Percentiles rank a stretch among this genome's conserved stretches.
Evolutionary conservation across 2,113 vertebrate genomes (phyloP).

Genomic region (Propithecus coquereli): DNA sequence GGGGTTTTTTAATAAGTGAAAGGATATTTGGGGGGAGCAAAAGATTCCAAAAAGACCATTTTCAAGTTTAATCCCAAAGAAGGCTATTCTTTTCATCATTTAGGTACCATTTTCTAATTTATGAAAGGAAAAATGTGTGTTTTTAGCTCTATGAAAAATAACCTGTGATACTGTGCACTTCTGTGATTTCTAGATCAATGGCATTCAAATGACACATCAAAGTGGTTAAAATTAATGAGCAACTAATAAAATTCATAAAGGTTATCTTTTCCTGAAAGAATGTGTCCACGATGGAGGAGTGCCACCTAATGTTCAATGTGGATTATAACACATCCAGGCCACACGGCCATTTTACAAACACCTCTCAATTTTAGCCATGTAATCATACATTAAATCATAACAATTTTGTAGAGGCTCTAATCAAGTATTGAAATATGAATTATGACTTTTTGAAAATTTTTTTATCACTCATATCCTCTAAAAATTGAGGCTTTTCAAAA

Average conservation of each 20-base stretch:
- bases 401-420: not conserved
- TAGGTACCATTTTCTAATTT: not conserved
- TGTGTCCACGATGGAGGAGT: not conserved
- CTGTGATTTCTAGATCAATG: not conserved
- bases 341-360: not conserved
- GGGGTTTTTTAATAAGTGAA: not conserved
- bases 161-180: not conserved
- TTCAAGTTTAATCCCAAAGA: slow-evolving; percentile 1
- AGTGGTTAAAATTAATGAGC: not conserved
- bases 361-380: not conserved
- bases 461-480: not conserved
- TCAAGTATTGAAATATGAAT: not conserved
- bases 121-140: not conserved
- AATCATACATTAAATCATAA: not conserved
- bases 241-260: not conserved
- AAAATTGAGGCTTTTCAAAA: not conserved
- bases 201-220: not conserved
- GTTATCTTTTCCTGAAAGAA: not conserved
- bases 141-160: not conserved
- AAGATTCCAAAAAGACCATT: not conserved
- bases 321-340: not conserved
- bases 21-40: not conserved
- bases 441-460: not conserved
- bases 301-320: slow-evolving; percentile 75
- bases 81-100: not conserved